Base-by-base conservation (phyloP, 2,113 vertebrate genomes). In the Parus major region DNA sequence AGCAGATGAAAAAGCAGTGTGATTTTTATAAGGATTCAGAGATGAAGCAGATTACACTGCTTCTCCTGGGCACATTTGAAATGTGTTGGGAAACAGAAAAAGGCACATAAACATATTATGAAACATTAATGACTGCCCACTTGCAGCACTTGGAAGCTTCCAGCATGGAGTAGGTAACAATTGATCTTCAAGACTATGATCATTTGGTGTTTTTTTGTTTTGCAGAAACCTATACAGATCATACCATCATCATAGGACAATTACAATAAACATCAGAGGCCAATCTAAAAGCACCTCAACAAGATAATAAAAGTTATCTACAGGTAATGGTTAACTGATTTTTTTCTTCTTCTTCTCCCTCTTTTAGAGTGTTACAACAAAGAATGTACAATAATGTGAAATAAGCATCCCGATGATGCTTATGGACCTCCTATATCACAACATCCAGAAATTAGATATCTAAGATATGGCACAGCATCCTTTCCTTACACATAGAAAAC, bases 1-100 rank as follows among this genome's bases (percentile, higher is more conserved):
- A 82, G 73, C 24, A 93, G 76, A 86, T 86, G 72, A 88, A 94
- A 87, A 95, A 80, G 65, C 53, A 88, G 49, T 23, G 36, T 24
- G 36, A 90, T 61, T 94, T 94, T 86, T 87, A 71, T 50, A 84
- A 36, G 42, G 50, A 87, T 91, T 87, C 61, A 46, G 42, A 76
- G 61, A 83, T 84, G 16, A 92, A 79, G 29, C 33, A 72, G 52
- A 86, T 93, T 88, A 91, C 35, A 70, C 31, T 78, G 80, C 33
- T 88, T 59, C 60, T 92, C 63, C 78, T 70, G 33, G 24, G 33
- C 41, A 73, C 68, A 88, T 61, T 29, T 86, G 29, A 81, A 82
- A 75, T 4, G 9, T 39, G 15, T 39, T 76, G 53, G 22, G 33
- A 82, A 87, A 85, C 31, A 59, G 29, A 90, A 73, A 72, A 66